Base-by-base conservation (phyloP, 2,797 vertebrate species). In the Chelidonichthys spinosus region DNA sequence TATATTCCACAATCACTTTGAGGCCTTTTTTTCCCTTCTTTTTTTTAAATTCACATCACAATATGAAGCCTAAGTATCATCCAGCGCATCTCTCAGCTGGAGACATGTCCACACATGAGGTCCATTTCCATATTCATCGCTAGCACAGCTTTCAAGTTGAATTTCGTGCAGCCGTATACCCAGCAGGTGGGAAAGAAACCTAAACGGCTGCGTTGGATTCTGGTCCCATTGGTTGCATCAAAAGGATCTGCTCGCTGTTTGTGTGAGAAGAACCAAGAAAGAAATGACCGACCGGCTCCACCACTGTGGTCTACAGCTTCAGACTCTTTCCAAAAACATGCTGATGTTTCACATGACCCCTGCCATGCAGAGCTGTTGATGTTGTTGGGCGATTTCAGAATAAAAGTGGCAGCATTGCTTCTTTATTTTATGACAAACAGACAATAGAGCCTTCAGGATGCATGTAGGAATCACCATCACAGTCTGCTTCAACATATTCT, bases 121-220 rank as follows among this genome's bases (percentile, higher is more conserved):
- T 69, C 49, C 17, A 61, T 61, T 50, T 70, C 37, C 42, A 42
- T 63, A 47, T 66, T 69, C 54, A 73, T 37, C 5, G 6, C 54
- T 14, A 11, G 58, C 25, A 15, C 43, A 39, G 60, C 36, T 44
- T 46, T 18, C 50, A 37, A 40, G 40, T 46, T 35, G 17, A 7
- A 18, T 14, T 61, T n/a, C n/a, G 25, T 36, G 33, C 39, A 53
- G 42, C n/a, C 63, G 17, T 18, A 58, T 18, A 58, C 42, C 42
- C 40, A 25, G 52, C 15, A 71, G 65, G 72, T 73, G 79, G 54
- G 52, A 69, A 70, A 53, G 44, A 61, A 66, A 58, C 53, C 71
- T 49, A 36, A 64, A 64, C 36, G 17, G 40, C 56, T 64, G 42
- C 44, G 50, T 17, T 54, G 13, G 47, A 46, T 43, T 64, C 42